Evolutionary conservation across 2,888 invertebrate genomes (phyloP), one percentile per base, ranked within the genome.

Genomic region (Dichetophora obliterata): DNA sequence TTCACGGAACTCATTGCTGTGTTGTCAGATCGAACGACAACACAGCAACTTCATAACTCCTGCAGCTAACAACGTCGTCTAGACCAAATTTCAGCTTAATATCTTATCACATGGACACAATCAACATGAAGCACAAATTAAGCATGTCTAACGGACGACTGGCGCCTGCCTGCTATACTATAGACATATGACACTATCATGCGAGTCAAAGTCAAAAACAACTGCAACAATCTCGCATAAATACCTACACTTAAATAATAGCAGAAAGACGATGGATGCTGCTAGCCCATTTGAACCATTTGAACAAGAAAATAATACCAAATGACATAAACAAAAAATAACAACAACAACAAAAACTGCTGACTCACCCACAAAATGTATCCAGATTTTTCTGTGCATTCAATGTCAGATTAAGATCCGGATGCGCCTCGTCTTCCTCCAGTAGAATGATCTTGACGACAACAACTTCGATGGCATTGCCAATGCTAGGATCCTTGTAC

Each of bases 391-490:
- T 91, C 86, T 96, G 96, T 0, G 97, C 97, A 88, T 96, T 95
- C 73, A 94, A 93, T 3, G 94, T 93, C 63, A 95, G 92, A 86
- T 94, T 92, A 75, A 96, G 90, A 75, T 93, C 92, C 75, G 93
- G 92, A 81, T 86, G 86, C 11, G 90, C 90, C 69, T 92, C 91
- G 80, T 91, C 90, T 78, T 91, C 89, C 80, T 91, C 90, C 80
- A 96, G 91, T 31, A 96, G 91, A 80, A 96, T 93, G 68, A 97
- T 94, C 86, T 94, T 92, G 16, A 97, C 96, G 52, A 97, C 94
- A n/a, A 95, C 95, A 78, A 97, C 93, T 88, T 96, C 95, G 84
- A 97, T 94, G 86, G 95, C 94, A 90, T 97, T 97, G 70, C 97
- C 97, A 83, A 97, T 95, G 73, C 94, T 95, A 5, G 96, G 95